Evolutionary conservation across 2,888 invertebrate species (phyloP), one percentile per base, ranked within the genome.

Genomic region (Drosophila incognita): DNA sequence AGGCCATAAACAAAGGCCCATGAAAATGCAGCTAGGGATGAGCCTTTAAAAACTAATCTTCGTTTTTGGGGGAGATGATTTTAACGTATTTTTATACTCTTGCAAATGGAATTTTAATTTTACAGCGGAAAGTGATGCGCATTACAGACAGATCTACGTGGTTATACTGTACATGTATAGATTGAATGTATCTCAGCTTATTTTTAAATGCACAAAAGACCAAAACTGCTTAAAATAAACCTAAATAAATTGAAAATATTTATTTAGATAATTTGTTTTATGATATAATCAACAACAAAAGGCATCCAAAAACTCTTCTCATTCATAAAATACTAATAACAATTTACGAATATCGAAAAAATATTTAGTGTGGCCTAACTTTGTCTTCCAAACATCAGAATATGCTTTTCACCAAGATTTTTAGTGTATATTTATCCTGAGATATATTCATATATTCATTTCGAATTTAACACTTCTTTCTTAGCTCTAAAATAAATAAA

Each of bases 1-100:
- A 70, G 65, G 8, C 36, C 21, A 36, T 31, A 59, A 61, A 75
- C 64, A 78, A 78, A 56, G 65, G 18, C 56, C 46, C 57, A 54
- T 59, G 29, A 18, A 38, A 29, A 13, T 49, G 57, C 18, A 6
- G 38, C 21, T 48, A 52, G 6, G 36, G 29, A 35, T 57, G 24
- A 51, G 68, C 51, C 66, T 2, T 24, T 57, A 40, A 31, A 42
- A 68, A 36, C n/a, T 31, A 35, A 68, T 27, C 66, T 33, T 18
- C 21, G 31, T 18, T 51, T 68, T 29, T 11, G 15, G 21, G 21
- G 57, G 29, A 4, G 6, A 42, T 18, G 31, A 11, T 42, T 24
- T 18, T 3, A 31, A 57, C 2, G 40, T 57, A 57, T 57, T 57
- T 57, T 40, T 40, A 18, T 31, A 3, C 10, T 0, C 18, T 31